A percentile compares a stretch with the other conserved stretches of the same genome.
These are phyloP conservation scores for Drosophila colorata DNA, from an alignment of 2,888 invertebrate species.

Conservation along the genomic window DNA sequence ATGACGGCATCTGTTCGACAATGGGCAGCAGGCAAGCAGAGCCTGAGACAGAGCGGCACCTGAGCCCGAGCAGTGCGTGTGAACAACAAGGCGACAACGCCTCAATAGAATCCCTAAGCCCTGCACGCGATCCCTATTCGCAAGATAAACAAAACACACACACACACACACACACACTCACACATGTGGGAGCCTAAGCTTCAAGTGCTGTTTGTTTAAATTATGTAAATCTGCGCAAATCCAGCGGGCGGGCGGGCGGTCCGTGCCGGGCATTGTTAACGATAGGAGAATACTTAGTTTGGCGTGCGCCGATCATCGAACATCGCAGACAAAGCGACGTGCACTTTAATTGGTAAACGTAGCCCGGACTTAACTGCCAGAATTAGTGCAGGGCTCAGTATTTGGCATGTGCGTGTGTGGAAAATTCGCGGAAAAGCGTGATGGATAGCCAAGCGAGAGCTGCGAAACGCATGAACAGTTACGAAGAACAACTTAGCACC, in stretches of 20 bases:
- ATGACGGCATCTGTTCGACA: slow-evolving; percentile 77
- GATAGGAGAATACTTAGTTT: slow-evolving; percentile 23
- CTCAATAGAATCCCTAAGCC: slow-evolving; percentile 44
- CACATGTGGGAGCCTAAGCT: slow-evolving; percentile 17
- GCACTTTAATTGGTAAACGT: slow-evolving; percentile 62
- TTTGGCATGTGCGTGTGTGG: slow-evolving; percentile 18
- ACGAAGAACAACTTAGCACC: slow-evolving; percentile 21
- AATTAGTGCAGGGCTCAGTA: slow-evolving; percentile 49
- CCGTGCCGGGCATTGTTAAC: slow-evolving; percentile 25
- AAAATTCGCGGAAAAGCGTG: slow-evolving; percentile 45
- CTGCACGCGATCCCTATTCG: slow-evolving; percentile 39
- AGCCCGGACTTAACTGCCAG: slow-evolving; percentile 41
- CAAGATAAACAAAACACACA: slow-evolving; percentile 47
- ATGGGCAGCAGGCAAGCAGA: slow-evolving; percentile 18
- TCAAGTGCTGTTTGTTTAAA: slow-evolving; percentile 73
- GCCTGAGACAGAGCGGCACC: slow-evolving; percentile 22
- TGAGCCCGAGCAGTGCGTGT: slow-evolving; percentile 59
- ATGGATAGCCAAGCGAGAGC: neutral
- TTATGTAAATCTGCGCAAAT: slow-evolving; percentile 75
- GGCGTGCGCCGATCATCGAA: slow-evolving; percentile 41
- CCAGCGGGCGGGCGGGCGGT: slow-evolving; percentile 69
- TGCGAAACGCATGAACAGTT: neutral
- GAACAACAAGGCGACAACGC: slow-evolving; percentile 55
- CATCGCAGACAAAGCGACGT: slow-evolving; percentile 63
- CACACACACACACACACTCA: neutral